These are phyloP conservation scores for Lineus longissimus DNA, from an alignment of 1,140 invertebrate species.

Conservation along the genomic window DNA sequence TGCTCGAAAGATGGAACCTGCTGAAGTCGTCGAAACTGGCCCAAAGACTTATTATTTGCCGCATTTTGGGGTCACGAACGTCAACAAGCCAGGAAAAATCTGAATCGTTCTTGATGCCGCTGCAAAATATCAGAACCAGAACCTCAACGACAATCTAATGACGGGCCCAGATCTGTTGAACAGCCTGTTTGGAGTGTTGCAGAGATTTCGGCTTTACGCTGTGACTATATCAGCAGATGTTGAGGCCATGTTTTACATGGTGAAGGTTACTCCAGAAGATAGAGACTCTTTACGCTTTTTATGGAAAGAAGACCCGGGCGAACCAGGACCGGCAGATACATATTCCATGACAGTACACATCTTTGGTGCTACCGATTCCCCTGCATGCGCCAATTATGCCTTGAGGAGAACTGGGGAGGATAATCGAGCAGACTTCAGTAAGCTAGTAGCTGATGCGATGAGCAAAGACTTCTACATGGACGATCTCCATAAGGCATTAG, in stretches of 20 bases:
- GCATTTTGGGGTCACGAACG: constrained; percentile 10
- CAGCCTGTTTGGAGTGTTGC: constrained; percentile 6
- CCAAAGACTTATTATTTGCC: constrained; percentile 9
- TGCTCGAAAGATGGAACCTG: background rate
- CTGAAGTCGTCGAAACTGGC: background rate
- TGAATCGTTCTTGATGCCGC: constrained; percentile 3
- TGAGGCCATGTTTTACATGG: constrained; percentile 22
- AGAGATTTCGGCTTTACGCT: constrained; percentile 15
- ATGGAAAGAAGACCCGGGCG: constrained; percentile 13
- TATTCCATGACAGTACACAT: constrained; percentile 21
- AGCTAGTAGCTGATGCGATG: constrained; percentile 4
- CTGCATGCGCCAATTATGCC: constrained; percentile 15
- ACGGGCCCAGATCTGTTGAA: constrained; percentile 14
- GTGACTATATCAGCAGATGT: constrained; percentile 17
- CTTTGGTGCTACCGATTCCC: constrained; percentile 18
- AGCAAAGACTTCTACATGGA: constrained; percentile 22
- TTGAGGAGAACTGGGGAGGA: constrained; percentile 12
- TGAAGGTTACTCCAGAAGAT: constrained; percentile 15
- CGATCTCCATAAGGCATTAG: constrained; percentile 17
- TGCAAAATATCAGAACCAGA: constrained; percentile 8
- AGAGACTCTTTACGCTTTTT: constrained; percentile 13
- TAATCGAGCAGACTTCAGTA: background rate
- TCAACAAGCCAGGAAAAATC: background rate
- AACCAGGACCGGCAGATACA: background rate
- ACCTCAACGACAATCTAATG: constrained; percentile 10